Evolutionary conservation across 2,113 vertebrate species (phyloP).

Genomic region (Aplodontia rufa): DNA sequence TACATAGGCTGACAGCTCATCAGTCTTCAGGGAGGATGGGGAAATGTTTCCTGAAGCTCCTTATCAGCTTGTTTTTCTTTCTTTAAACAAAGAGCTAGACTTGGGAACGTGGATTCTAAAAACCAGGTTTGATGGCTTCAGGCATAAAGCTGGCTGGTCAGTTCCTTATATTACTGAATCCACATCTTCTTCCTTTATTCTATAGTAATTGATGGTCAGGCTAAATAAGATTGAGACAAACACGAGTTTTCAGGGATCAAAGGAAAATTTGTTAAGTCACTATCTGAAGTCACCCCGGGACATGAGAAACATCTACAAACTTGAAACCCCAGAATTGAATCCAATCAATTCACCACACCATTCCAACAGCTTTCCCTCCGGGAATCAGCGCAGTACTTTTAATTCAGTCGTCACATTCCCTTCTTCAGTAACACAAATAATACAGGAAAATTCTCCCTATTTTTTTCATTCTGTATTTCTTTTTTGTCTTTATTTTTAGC

Average conservation of each 20-base stretch:
- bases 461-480: too few species aligned
- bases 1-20: neutral
- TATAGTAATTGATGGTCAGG: neutral
- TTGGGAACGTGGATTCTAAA: conserved; percentile 50
- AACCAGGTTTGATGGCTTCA: conserved; percentile 14
- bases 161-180: conserved; percentile 33
- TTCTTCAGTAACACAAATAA: neutral
- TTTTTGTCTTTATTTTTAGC: too few species aligned
- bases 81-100: conserved; percentile 60
- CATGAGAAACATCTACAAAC: neutral
- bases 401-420: neutral
- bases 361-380: neutral
- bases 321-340: neutral
- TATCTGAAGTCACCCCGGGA: neutral
- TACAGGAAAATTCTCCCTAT: neutral
- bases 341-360: neutral
- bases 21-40: neutral
- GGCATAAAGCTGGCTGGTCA: neutral
- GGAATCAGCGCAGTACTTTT: neutral
- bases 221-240: neutral
- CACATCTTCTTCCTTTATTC: conserved; percentile 1
- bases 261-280: neutral
- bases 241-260: neutral
- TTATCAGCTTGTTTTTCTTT: neutral
- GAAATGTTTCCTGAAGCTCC: neutral